A percentile compares a stretch with the other conserved stretches of the same genome.
phyloP scores from a whole-genome alignment of 2,888 invertebrate genomes.

The Pinctada fucata region DNA sequence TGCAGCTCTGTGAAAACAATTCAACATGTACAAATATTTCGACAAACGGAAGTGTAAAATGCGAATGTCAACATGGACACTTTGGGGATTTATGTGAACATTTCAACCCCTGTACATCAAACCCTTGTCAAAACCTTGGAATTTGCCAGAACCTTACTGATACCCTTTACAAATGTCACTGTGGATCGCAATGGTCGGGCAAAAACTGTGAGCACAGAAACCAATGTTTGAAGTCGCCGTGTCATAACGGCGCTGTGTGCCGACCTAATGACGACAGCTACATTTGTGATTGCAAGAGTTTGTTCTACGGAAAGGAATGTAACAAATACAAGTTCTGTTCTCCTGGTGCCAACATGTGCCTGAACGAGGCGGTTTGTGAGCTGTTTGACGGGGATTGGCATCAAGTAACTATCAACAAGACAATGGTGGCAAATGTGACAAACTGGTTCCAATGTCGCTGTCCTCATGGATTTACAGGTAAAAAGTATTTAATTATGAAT shows the following conservation, averaged over 20 bases:
- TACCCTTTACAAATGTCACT: slow-evolving; percentile 53
- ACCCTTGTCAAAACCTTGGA: slow-evolving; percentile 62
- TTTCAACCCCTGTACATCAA: slow-evolving; percentile 55
- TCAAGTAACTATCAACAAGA: slow-evolving; percentile 34
- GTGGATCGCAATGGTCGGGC: slow-evolving; percentile 49
- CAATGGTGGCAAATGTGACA: slow-evolving; percentile 34
- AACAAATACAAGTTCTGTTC: slow-evolving; percentile 37
- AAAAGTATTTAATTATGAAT: slow-evolving; percentile 7
- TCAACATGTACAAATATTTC: slow-evolving; percentile 58
- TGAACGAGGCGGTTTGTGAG: slow-evolving; percentile 30
- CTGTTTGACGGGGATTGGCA: slow-evolving; percentile 18
- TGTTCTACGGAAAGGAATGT: slow-evolving; percentile 46
- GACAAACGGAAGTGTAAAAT: slow-evolving; percentile 46
- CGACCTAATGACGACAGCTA: slow-evolving; percentile 31
- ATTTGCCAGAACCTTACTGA: slow-evolving; percentile 51
- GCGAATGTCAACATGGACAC: slow-evolving; percentile 54
- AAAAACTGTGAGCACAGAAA: slow-evolving; percentile 57
- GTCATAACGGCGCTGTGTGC: slow-evolving; percentile 50
- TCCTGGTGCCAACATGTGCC: slow-evolving; percentile 31
- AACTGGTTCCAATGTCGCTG: slow-evolving; percentile 52
- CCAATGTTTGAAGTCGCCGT: slow-evolving; percentile 51
- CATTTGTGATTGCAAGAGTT: slow-evolving; percentile 48
- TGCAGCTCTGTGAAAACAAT: slow-evolving; percentile 60
- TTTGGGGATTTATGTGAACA: slow-evolving; percentile 60
- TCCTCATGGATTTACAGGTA: slow-evolving; percentile 53